Base-by-base conservation (phyloP, 2,113 vertebrate genomes). In the Paratilapia polleni region DNA sequence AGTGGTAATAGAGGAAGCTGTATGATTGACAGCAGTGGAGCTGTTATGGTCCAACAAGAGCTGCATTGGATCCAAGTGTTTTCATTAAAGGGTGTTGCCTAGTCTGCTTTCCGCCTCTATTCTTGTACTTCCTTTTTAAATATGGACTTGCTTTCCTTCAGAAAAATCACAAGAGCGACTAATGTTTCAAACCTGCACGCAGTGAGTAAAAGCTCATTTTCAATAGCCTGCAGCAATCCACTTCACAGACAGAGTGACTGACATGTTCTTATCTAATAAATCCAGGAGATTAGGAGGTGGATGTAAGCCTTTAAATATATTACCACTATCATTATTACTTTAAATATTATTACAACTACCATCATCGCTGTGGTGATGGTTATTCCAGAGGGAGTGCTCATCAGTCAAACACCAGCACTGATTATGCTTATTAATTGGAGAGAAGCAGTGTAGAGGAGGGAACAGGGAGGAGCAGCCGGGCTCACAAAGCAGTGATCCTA, bases 51-150 rank as follows among this genome's bases (percentile, higher is more conserved):
- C 38, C n/a, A 31, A 22, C 41, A 70, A 68, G 49, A 74, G 62
- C 5, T 61, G 77, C 78, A 73, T 2, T 86, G 74, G 62, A 84
- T 77, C 41, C 57, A 26, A 77, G 87, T 88, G 87, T 90, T 91
- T 66, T 73, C 58, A 87, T 91, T 89, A 47, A 36, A 94, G 93
- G 93, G 93, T 77, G 94, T 93, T 83, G 66, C 78, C 93, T 83
- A 8, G 77, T 4, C 52, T 3, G 76, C 75, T 89, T 94, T 75
- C 94, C 86, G 86, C 77, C 89, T 90, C 85, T 93, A 88, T 93
- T 93, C 90, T 81, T 75, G 79, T 74, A 59, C 75, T 94, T 94
- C 93, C 94, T 88, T 61, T 73, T 81, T 22, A 58, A 88, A 80
- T 20, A 36, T 12, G 34, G 81, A 17, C 63, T 31, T 14, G 0